A percentile compares a stretch with the other conserved stretches of the same genome.
Evolutionary conservation across 1,140 invertebrate genomes (phyloP).

Genomic region (Euura saliciscinereae): DNA sequence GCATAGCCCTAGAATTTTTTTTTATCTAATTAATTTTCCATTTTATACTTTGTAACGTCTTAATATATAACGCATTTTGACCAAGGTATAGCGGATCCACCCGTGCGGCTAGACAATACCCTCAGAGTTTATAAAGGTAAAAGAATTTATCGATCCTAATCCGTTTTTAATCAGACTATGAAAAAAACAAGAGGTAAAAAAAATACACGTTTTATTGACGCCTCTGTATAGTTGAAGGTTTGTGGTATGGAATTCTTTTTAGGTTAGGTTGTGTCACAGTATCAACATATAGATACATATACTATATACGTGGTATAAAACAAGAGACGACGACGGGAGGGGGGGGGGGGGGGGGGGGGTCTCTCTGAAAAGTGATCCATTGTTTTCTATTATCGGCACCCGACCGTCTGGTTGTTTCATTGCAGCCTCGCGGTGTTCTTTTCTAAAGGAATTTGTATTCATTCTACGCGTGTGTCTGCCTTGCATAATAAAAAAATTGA

Average conservation of each 20-base stretch:
- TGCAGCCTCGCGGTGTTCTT: neutral
- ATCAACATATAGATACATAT: neutral
- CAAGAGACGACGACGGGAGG: neutral
- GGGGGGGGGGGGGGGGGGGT: neutral
- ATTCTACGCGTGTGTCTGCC: neutral
- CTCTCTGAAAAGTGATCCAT: slow-evolving; percentile 1
- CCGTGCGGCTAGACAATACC: neutral
- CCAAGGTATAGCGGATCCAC: neutral
- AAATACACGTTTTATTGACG: too few species aligned
- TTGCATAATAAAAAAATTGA: slow-evolving; percentile 8
- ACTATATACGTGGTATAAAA: neutral
- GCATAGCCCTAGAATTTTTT: neutral
- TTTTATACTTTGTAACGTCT: slow-evolving; percentile 11
- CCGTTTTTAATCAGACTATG: too few species aligned
- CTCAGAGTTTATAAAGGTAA: neutral
- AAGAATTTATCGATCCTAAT: neutral
- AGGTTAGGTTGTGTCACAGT: too few species aligned
- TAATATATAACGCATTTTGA: neutral
- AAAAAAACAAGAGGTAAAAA: too few species aligned
- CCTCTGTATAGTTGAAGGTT: too few species aligned
- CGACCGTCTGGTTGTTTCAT: slow-evolving; percentile 4
- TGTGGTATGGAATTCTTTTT: too few species aligned
- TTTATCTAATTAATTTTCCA: slow-evolving; percentile 10
- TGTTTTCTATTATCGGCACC: slow-evolving; percentile 4
- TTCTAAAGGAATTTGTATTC: slow-evolving; percentile 1